phyloP scores from a whole-genome alignment of 1,140 invertebrate species.

The Ruditapes philippinarum region DNA sequence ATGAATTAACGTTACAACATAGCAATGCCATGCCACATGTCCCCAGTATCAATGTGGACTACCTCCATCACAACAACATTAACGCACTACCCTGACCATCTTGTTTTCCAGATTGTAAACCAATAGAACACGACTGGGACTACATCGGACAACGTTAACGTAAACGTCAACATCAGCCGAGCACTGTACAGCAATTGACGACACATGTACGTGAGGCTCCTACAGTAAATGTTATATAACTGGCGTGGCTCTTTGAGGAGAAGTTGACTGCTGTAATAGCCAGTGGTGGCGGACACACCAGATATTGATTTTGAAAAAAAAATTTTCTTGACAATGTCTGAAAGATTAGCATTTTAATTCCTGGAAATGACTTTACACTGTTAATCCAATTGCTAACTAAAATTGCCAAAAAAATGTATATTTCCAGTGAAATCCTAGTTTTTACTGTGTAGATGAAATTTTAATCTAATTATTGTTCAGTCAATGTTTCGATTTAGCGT shows the following conservation, averaged over 20 bases:
- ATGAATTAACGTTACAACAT: background rate
- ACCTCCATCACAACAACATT: background rate
- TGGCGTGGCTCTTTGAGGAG: background rate
- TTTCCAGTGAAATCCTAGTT: too few species aligned
- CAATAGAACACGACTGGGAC: conserved; percentile 9
- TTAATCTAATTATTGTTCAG: too few species aligned
- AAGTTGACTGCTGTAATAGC: background rate
- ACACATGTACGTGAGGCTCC: background rate
- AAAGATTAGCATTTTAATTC: too few species aligned
- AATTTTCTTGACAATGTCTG: background rate
- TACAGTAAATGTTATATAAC: background rate
- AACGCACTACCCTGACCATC: background rate
- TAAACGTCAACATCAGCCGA: background rate
- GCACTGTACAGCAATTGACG: background rate
- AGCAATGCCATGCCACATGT: background rate
- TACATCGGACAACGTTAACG: background rate
- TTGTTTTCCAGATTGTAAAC: background rate
- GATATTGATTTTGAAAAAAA: background rate
- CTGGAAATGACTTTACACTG: too few species aligned
- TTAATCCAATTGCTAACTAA: too few species aligned
- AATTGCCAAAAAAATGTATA: too few species aligned
- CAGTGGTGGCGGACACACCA: background rate
- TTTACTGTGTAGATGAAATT: too few species aligned
- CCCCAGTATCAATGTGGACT: background rate
- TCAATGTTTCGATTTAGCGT: too few species aligned